These are phyloP conservation scores for Danio albolineatus DNA, from an alignment of 2,797 vertebrate genomes.

Conservation along the genomic window DNA sequence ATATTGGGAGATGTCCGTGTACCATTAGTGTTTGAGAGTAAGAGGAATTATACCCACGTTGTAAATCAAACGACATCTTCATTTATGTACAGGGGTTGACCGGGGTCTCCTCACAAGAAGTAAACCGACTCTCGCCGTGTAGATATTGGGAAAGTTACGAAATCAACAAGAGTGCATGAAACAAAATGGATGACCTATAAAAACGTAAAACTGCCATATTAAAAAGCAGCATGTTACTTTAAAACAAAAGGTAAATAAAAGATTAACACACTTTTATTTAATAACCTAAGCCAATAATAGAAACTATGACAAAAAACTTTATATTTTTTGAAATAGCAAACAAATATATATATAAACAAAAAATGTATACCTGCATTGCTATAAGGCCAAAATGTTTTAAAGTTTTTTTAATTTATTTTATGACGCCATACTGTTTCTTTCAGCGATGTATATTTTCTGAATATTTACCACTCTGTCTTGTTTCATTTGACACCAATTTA, in stretches of 20 bases:
- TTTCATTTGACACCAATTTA: neutral
- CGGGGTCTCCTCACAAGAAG: constrained; percentile 62
- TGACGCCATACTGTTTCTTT: constrained; percentile 44
- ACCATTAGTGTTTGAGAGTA: constrained; percentile 42
- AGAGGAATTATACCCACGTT: constrained; percentile 11
- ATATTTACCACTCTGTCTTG: constrained; percentile 37
- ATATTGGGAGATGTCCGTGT: constrained; percentile 53
- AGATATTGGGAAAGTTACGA: constrained; percentile 76
- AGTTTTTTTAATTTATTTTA: constrained; percentile 64
- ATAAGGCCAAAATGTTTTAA: constrained; percentile 79
- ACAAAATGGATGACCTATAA: constrained; percentile 80
- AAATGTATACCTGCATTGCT: constrained; percentile 84
- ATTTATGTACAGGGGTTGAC: constrained; percentile 47
- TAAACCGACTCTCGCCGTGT: constrained; percentile 72
- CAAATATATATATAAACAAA: constrained; percentile 77
- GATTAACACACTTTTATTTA: constrained; percentile 86
- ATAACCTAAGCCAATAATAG: constrained; percentile 79
- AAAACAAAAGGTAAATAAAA: constrained; percentile 78
- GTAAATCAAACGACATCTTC: constrained; percentile 52
- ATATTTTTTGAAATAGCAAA: constrained; percentile 87
- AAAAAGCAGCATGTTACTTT: constrained; percentile 86
- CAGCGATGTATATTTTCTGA: constrained; percentile 51
- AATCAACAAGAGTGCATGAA: constrained; percentile 82
- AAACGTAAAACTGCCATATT: constrained; percentile 89
- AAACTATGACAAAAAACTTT: constrained; percentile 82